Conservation (phyloP, 2,797 vertebrate species). For the Mus minutoides region DNA sequence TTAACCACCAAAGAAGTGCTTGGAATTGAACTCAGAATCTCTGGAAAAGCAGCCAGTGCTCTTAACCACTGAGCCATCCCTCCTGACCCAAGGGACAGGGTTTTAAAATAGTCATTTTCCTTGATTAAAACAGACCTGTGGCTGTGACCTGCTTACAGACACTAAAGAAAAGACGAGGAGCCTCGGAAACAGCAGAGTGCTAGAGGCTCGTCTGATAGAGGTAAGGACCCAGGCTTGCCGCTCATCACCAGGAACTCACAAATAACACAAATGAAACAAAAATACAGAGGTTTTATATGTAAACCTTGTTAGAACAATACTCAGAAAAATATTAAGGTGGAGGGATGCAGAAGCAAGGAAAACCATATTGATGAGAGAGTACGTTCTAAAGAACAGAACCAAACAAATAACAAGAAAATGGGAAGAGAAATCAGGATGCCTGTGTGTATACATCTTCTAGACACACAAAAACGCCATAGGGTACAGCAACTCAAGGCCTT, state of each 20-base stretch:
- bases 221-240: neutral
- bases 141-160: neutral
- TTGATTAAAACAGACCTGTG: neutral
- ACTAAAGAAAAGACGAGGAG: neutral
- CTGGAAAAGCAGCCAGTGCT: neutral
- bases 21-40: neutral
- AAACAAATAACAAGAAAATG: neutral
- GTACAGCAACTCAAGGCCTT: conserved; percentile 10
- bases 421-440: neutral
- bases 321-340: neutral
- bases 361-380: neutral
- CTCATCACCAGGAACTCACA: neutral
- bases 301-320: neutral
- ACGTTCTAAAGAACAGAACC: conserved; percentile 2
- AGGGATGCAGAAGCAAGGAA: neutral
- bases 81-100: neutral
- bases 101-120: conserved; percentile 19
- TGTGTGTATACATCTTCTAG: neutral
- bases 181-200: neutral
- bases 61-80: neutral
- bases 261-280: neutral
- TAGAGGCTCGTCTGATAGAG: neutral
- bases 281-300: neutral
- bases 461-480: conserved; percentile 2
- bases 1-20: neutral